Base-by-base conservation (phyloP, 2,888 invertebrate genomes). In the Tenthredo notha region DNA sequence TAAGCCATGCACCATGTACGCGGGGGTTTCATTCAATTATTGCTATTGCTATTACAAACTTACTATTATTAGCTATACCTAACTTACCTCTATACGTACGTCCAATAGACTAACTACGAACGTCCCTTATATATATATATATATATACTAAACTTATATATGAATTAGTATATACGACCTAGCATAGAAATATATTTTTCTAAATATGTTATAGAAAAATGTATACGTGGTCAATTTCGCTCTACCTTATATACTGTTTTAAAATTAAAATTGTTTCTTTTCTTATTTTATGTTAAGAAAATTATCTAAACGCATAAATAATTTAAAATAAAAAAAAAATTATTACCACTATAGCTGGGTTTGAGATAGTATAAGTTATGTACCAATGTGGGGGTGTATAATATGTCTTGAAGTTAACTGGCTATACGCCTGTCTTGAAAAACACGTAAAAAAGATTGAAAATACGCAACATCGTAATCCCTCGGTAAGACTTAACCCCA, bases 11-110 rank as follows among this genome's bases (percentile, higher is more conserved):
- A 86, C 88, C 85, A 29, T 88, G 86, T 86, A 86, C 25, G 25
- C 10, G 25, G 21, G 25, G 87, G 83, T 87, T 88, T 88, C 87
- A 88, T 89, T 89, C 89, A 87, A 89, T 89, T 89, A 88, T 88
- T 87, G 85, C 86, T 86, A 88, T 85, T 86, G 86, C 86, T 86
- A 86, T 88, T 87, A 87, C 89, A 86, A 88, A 88, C 85, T 87
- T 84, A 84, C 90, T 90, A 90, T 90, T 90, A 90, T 90, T 90
- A 90, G 89, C 86, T 84, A 43, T 83, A 83, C 84, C 84, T 29
- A 54, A 33, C 77, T 54, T 47, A 77, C 21, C 77, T 47, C n/a
- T n/a, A n/a, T n/a, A 77, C 21, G 18, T 43, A 40, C 77, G n/a
- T 18, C 18, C 29, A 1, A 33, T 33, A 33, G 67, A 67, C 67